Base-by-base conservation (phyloP, 2,888 invertebrate species). In the Nezara viridula region DNA sequence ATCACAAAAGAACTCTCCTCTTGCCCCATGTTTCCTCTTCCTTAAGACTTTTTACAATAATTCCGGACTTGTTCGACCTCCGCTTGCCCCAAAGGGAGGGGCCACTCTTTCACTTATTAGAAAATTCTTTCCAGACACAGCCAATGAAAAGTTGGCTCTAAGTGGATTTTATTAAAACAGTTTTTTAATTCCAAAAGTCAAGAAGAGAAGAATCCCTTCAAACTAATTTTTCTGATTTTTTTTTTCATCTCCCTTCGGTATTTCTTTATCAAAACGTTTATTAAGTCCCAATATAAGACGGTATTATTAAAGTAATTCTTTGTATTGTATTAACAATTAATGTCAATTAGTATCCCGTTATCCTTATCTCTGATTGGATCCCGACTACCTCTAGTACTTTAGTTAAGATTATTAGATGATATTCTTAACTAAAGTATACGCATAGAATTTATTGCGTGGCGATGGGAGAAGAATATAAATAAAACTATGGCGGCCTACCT, bases 31-130 rank as follows among this genome's bases (percentile, higher is more conserved):
- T 50, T 88, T 88, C 24, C 85, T 85, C 77, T 88, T 85, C 88
- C 88, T 73, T 55, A 88, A 49, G 40, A 88, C 88, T 88, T 88
- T 88, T 88, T 81, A 81, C 81, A 81, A 81, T 81, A 81, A 81
- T 81, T 47, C 44, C 81, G n/a, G 81, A 44, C 44, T 44, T 44
- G 19, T 81, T 44, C 44, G 44, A 44, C 81, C 81, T 81, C 81
- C 81, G n/a, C 44, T 12, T 16, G 44, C 44, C 81, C 40, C 81
- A 37, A 19, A 37, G 52, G 50, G 52, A 24, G 66, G 60, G 66
- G 60, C 10, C 16, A 77, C 55, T 89, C 77, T 89, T 88, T 89
- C 87, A 77, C 85, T 89, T 89, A 89, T 89, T 89, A 89, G 89
- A 73, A 89, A 89, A 88, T 89, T 88, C 88, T 89, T 87, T 52